A percentile compares a stretch with the other conserved stretches of the same genome.
phyloP scores from a whole-genome alignment of 2,888 invertebrate genomes.

The Eupithecia vulgata region DNA sequence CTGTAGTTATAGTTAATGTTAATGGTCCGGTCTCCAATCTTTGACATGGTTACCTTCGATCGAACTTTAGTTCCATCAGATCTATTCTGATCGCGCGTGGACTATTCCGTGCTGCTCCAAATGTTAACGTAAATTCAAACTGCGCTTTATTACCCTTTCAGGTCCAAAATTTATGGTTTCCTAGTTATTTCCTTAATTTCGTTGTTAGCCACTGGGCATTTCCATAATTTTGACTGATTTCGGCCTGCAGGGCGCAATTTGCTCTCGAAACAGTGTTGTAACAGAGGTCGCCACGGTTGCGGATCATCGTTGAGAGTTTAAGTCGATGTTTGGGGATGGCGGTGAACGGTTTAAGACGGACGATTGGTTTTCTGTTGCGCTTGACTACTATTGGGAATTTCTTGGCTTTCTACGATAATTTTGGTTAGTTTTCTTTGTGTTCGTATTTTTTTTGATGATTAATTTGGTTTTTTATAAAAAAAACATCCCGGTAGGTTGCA shows the following conservation, averaged over 20 bases:
- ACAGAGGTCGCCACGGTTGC: neutral
- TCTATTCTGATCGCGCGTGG: neutral
- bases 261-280: slow-evolving; percentile 31
- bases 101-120: neutral
- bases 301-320: neutral
- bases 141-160: slow-evolving; percentile 10
- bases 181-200: slow-evolving; percentile 20
- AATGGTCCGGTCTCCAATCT: no score
- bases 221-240: slow-evolving; percentile 22
- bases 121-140: slow-evolving; percentile 17
- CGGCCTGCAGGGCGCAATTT: slow-evolving; percentile 30
- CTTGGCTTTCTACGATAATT: neutral
- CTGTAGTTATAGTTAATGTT: no score
- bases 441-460: no score
- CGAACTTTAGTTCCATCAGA: no score
- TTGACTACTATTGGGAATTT: neutral
- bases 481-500: no score
- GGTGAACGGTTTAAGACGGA: neutral
- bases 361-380: neutral
- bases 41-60: no score
- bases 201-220: slow-evolving; percentile 10
- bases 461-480: no score
- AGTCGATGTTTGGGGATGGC: neutral
- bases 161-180: slow-evolving; percentile 23
- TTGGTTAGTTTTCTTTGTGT: neutral